phyloP scores from a whole-genome alignment of 1,140 invertebrate genomes.

The Saccostrea glomerata region DNA sequence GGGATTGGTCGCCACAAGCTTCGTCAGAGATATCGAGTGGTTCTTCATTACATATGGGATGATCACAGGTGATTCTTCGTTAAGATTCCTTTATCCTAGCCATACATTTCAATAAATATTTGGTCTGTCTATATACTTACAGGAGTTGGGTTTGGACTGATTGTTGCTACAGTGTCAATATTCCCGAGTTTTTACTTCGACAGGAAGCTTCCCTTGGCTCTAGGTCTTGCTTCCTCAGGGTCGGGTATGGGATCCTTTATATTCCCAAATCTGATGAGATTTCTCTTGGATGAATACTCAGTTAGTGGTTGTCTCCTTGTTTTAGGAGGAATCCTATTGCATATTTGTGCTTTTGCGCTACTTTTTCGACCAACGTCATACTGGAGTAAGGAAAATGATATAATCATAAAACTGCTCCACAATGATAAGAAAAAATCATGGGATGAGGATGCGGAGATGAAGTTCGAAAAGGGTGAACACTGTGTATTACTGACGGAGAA shows the following conservation, averaged over 20 bases:
- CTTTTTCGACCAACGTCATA: slow-evolving; percentile 60
- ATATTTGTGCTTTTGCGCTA: slow-evolving; percentile 57
- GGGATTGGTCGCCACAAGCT: too few relatives aligned
- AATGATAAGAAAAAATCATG: too few relatives aligned
- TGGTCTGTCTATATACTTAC: neutral
- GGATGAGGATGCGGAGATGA: too few relatives aligned
- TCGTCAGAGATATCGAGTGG: neutral
- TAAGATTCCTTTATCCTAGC: too few relatives aligned
- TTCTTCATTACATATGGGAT: slow-evolving; percentile 48
- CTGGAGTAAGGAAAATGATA: neutral
- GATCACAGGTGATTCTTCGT: slow-evolving; percentile 32
- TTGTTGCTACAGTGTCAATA: neutral
- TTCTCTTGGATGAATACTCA: too few relatives aligned
- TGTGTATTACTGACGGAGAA: too few relatives aligned
- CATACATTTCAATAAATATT: too few relatives aligned
- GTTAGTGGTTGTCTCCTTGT: slow-evolving; percentile 82
- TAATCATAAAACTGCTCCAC: neutral
- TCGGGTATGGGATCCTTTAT: slow-evolving; percentile 81
- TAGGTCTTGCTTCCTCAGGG: slow-evolving; percentile 31
- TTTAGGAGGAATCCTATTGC: slow-evolving; percentile 77
- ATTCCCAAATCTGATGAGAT: slow-evolving; percentile 83
- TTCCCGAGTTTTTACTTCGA: slow-evolving; percentile 26
- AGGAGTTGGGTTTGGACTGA: slow-evolving; percentile 44
- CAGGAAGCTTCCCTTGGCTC: too few relatives aligned
- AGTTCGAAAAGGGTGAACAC: too few relatives aligned